A percentile compares a stretch with the other conserved stretches of the same genome.
Conservation (phyloP, 2,888 invertebrate genomes). For the Stegana nigrithorax region DNA sequence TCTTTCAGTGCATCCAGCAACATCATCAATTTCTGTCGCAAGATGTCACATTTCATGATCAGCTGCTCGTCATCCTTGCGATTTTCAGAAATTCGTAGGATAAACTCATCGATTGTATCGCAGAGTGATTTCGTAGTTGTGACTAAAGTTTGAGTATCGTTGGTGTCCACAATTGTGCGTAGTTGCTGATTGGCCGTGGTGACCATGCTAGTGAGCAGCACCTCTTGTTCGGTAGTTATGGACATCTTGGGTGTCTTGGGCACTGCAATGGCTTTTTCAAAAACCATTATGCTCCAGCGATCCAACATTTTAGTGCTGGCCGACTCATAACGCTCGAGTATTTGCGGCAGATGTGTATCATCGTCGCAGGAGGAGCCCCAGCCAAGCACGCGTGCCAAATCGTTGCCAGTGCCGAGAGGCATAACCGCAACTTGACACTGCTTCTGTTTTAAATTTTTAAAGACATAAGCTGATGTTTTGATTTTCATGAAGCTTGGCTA, state of each 20-base stretch:
- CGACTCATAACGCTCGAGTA: conserved; percentile 93
- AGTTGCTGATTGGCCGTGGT: conserved; percentile 83
- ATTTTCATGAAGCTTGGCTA: conserved; percentile 42
- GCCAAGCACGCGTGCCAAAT: conserved; percentile 92
- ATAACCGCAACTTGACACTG: conserved; percentile 95
- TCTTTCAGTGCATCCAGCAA: conserved; percentile 79
- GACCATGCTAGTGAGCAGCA: conserved; percentile 76
- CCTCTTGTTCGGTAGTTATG: conserved; percentile 70
- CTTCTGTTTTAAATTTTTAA: no score
- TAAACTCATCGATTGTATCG: conserved; percentile 83
- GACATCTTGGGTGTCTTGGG: conserved; percentile 71
- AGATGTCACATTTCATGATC: conserved; percentile 76
- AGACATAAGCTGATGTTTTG: no score
- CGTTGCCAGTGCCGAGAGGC: conserved; percentile 96
- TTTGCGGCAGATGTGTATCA: conserved; percentile 90
- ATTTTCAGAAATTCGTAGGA: conserved; percentile 73
- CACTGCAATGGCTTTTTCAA: conserved; percentile 80
- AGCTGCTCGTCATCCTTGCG: conserved; percentile 75
- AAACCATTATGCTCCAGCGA: conserved; percentile 97
- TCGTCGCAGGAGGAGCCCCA: conserved; percentile 98
- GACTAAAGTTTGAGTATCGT: conserved; percentile 79
- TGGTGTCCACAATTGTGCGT: conserved; percentile 86
- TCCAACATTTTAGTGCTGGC: conserved; percentile 98
- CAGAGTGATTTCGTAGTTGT: conserved; percentile 81
- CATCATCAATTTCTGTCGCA: conserved; percentile 80